Evolutionary conservation across 2,113 vertebrate species (phyloP).

Genomic region (Labeo catla): DNA sequence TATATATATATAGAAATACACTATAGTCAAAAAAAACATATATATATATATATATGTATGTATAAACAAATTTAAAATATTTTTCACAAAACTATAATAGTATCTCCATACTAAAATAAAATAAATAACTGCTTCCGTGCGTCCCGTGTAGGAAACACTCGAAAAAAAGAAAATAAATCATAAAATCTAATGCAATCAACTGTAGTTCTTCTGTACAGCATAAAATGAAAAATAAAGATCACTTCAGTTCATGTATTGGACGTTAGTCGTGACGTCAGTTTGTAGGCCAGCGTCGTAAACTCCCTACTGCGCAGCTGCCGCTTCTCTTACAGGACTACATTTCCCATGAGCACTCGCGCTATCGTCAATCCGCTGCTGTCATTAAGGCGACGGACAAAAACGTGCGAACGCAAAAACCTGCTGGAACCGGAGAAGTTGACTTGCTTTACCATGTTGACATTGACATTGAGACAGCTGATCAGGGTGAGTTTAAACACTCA

Average conservation of each 20-base stretch:
- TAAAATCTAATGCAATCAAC: neutral
- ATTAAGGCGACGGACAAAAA: conserved; percentile 21
- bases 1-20: no score
- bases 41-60: no score
- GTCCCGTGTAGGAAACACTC: neutral
- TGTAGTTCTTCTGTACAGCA: neutral
- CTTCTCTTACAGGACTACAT: conserved; percentile 52
- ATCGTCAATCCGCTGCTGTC: neutral
- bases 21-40: no score
- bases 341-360: conserved; percentile 61
- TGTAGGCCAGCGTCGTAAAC: neutral
- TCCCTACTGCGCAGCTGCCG: neutral
- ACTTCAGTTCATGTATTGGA: no score
- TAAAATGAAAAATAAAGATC: neutral
- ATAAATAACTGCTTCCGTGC: no score
- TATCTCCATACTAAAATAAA: no score
- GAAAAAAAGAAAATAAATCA: neutral
- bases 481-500: conserved; percentile 64
- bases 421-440: conserved; percentile 46
- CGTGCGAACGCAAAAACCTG: neutral
- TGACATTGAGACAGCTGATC: conserved; percentile 69
- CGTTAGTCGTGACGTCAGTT: neutral
- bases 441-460: conserved; percentile 67
- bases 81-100: no score
- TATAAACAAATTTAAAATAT: no score